phyloP scores from a whole-genome alignment of 2,888 invertebrate species.

The Theristus sp. region DNA sequence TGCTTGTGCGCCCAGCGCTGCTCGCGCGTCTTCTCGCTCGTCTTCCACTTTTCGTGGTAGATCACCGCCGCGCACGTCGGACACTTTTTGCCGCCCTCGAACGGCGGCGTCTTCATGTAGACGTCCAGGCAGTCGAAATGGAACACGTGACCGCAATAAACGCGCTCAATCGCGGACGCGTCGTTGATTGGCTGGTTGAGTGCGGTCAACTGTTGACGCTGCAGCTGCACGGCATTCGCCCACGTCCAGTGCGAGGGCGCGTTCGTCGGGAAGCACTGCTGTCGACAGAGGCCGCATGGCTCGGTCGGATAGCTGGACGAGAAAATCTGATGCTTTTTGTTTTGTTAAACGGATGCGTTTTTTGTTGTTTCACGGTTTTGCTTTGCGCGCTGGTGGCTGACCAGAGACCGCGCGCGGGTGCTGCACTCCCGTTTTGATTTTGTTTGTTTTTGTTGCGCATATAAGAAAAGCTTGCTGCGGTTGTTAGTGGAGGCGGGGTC shows the following conservation, averaged over 20 bases:
- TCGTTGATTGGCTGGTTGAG: background rate
- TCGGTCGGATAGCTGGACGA: slow-evolving; percentile 11
- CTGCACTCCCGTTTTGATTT: too few species aligned
- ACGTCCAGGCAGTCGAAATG: slow-evolving; percentile 48
- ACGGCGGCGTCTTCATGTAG: slow-evolving; percentile 52
- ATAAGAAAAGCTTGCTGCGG: too few species aligned
- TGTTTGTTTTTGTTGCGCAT: too few species aligned
- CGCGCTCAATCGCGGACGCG: slow-evolving; percentile 38
- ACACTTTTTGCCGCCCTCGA: slow-evolving; percentile 49
- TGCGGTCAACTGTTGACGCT: background rate
- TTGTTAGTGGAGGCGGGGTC: too few species aligned
- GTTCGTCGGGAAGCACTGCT: slow-evolving; percentile 43
- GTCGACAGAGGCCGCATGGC: slow-evolving; percentile 36
- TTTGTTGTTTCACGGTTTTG: too few species aligned
- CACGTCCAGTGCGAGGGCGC: slow-evolving; percentile 39
- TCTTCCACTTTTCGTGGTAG: slow-evolving; percentile 53
- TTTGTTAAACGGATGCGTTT: too few species aligned
- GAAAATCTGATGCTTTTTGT: background rate
- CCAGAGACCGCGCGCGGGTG: too few species aligned
- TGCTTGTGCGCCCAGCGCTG: slow-evolving; percentile 58
- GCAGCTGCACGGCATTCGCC: slow-evolving; percentile 36
- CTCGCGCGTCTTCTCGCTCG: slow-evolving; percentile 49
- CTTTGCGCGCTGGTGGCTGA: too few species aligned
- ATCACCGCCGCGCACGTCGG: slow-evolving; percentile 28
- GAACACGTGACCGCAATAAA: slow-evolving; percentile 53